phyloP scores from a whole-genome alignment of 2,797 vertebrate species.

The Okamejei kenojei region DNA sequence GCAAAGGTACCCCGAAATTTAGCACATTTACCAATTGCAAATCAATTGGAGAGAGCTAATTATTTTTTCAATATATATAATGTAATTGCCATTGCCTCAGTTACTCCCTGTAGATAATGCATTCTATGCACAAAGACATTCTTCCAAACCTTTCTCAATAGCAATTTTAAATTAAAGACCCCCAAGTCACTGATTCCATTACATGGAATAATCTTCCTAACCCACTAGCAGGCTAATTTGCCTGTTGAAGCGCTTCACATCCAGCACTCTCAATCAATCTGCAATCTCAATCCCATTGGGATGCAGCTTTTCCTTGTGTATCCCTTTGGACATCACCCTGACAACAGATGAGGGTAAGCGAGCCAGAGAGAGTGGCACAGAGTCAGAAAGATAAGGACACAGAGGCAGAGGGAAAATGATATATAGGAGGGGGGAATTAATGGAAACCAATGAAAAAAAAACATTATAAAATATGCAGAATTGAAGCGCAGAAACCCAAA shows the following conservation, averaged over 20 bases:
- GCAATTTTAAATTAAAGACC: slow-evolving; percentile 29
- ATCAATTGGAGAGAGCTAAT: not conserved
- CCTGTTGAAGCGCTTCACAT: not conserved
- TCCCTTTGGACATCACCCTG: not conserved
- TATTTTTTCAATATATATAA: not conserved
- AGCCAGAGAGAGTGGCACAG: not conserved
- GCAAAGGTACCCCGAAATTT: not conserved
- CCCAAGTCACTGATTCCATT: slow-evolving; percentile 9
- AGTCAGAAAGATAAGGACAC: not conserved
- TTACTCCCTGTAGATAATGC: not conserved
- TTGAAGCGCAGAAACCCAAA: not conserved
- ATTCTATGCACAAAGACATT: not conserved
- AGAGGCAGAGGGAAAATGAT: not conserved
- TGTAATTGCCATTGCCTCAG: not conserved
- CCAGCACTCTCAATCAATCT: not conserved
- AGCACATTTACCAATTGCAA: not conserved
- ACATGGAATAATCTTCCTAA: slow-evolving; percentile 8
- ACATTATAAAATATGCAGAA: not conserved
- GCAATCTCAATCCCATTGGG: not conserved
- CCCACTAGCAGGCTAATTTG: not conserved
- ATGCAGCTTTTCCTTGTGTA: not conserved
- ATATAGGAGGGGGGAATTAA: not conserved
- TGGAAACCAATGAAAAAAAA: not conserved
- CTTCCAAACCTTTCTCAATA: not conserved
- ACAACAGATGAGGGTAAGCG: not conserved